Evolutionary conservation across 2,888 invertebrate species (phyloP), one percentile per base, ranked within the genome.

Genomic region (Lamellibrachia columna): DNA sequence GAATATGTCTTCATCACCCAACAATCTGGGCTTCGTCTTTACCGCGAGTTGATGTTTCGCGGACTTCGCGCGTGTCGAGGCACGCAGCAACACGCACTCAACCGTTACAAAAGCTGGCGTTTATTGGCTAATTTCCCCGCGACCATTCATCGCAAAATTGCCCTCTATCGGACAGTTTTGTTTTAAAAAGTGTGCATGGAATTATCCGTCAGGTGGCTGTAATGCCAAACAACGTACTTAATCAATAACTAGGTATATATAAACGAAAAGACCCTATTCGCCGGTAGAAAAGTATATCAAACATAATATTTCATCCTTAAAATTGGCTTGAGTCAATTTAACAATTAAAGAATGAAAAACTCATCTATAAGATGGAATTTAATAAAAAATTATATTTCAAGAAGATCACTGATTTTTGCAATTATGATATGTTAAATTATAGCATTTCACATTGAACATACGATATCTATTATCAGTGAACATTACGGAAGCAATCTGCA

Each of bases 11-110:
- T 75, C 75, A 75, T 75, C 22, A 75, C n/a, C 75, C 75, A 75
- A 75, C 75, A 22, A 75, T 75, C 75, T 75, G 75, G 22, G 75
- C 75, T 75, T 75, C 75, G 75, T 75, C 75, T 75, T 75, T 75
- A 75, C 75, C 75, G 75, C 75, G 11, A 75, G 75, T 75, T 75
- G 75, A 75, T 75, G 75, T 75, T 75, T 75, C 75, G 75, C 75
- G 75, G 75, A 75, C n/a, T 75, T 75, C 75, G 22, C 75, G 75
- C 75, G 75, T 75, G 75, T 75, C n/a, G 6, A 6, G 22, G 75
- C 75, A 75, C 75, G 75, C 75, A 75, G 75, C 75, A 75, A 75
- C 75, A 75, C 75, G 75, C 75, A 75, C 75, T 75, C 75, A 75
- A 3, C 75, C 75, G 75, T 75, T 75, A 75, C 75, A 75, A 75